A percentile compares a stretch with the other conserved stretches of the same genome.
phyloP scores from a whole-genome alignment of 2,113 vertebrate genomes.

The Zapus hudsonius region DNA sequence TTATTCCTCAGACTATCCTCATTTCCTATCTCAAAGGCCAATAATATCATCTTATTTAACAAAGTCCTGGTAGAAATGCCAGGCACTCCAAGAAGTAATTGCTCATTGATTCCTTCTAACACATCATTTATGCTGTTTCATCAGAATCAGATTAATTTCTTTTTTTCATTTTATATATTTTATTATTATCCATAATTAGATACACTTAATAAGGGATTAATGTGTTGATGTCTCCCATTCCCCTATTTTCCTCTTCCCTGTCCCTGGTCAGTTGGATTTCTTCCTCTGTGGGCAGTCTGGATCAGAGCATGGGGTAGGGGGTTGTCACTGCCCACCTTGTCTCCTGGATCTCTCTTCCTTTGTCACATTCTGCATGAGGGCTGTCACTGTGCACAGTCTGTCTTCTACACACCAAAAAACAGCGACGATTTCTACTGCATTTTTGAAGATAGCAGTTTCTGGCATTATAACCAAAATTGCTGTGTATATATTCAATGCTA shows the following conservation, averaged over 20 bases:
- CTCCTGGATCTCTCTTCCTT: not conserved
- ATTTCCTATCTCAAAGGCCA: not conserved
- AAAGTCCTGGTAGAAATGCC: not conserved
- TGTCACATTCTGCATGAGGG: not conserved
- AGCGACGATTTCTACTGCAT: not conserved
- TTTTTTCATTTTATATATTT: no score
- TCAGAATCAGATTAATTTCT: not conserved
- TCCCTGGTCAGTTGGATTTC: no score
- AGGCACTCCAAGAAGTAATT: not conserved
- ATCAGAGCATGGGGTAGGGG: no score
- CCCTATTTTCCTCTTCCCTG: no score
- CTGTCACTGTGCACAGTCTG: not conserved
- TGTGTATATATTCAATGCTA: not conserved
- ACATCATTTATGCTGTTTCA: not conserved
- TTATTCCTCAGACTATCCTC: not conserved
- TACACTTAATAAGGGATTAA: no score
- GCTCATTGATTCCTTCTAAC: not conserved
- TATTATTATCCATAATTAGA: no score
- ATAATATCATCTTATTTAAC: not conserved
- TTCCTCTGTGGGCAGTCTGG: no score
- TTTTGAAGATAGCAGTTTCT: not conserved
- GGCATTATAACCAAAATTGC: not conserved
- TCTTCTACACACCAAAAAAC: not conserved
- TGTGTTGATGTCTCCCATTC: no score
- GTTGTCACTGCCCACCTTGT: slow-evolving; percentile 5